Evolutionary conservation across 2,797 vertebrate species (phyloP).

Genomic region (Petrocephalus sullivani): DNA sequence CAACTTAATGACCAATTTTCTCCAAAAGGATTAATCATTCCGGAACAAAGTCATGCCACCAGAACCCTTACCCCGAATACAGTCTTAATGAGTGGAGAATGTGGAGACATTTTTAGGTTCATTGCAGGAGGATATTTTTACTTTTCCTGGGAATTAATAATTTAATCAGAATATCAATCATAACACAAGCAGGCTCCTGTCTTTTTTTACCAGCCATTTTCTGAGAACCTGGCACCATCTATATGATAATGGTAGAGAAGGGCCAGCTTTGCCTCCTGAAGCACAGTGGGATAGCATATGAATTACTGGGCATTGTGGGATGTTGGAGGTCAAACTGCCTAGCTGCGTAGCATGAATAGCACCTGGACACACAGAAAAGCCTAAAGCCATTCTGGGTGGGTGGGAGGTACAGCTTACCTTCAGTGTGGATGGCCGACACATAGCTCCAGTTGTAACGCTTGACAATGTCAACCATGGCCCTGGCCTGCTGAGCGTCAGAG

Average conservation of each 20-base stretch:
- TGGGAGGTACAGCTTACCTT: conserved; percentile 68
- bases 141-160: conserved; percentile 23
- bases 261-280: neutral
- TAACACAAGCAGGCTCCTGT: neutral
- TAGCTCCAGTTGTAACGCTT: conserved; percentile 99
- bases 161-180: conserved; percentile 19
- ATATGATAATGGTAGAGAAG: neutral
- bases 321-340: neutral
- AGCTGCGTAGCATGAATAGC: neutral
- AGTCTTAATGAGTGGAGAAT: neutral
- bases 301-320: neutral
- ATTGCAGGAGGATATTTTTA: conserved; percentile 24
- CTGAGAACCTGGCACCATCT: neutral
- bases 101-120: conserved; percentile 14
- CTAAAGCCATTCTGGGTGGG: neutral
- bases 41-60: neutral
- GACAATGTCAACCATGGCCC: conserved; percentile 98
- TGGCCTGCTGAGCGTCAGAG: conserved; percentile 92
- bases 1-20: conserved; percentile 7
- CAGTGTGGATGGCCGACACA: conserved; percentile 94
- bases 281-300: neutral
- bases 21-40: conserved; percentile 7
- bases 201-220: neutral
- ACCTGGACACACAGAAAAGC: neutral
- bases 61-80: neutral